Evolutionary conservation across 2,797 vertebrate genomes (phyloP), one percentile per base, ranked within the genome.

Genomic region (Paguma larvata): DNA sequence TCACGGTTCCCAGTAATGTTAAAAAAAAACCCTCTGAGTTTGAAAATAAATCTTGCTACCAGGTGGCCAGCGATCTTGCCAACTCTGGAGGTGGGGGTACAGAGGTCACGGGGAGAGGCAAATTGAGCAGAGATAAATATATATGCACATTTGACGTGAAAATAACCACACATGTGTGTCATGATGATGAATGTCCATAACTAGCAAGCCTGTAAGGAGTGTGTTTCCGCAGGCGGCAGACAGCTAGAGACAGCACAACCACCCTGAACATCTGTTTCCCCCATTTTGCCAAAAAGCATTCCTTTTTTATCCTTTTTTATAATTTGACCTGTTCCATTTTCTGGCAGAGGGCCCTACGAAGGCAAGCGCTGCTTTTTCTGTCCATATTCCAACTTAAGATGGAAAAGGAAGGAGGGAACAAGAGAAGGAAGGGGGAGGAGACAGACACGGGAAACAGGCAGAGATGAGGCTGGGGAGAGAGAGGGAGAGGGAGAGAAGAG

Each of bases 201-300:
- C 96, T 89, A 89, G 97, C 63, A 70, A n/a, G 48, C 9, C 15
- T 82, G 25, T 88, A 83, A 72, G 34, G 93, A 85, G 70, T 0
- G 5, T 27, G 4, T 80, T 97, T 67, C 96, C 95, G 65, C 56
- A 91, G 85, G 41, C 79, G 85, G 89, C 72, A 23, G 16, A 59
- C 91, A 67, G 89, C 63, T 68, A 91, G 85, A 98, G 94, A 89
- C 53, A 98, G 96, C 78, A 97, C 95, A 91, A 84, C 73, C 97
- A 34, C 92, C 92, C 93, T 4, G 48, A 97, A 99, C 98, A 98
- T 98, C 98, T 98, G 98, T 95, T 98, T 99, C 98, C 95, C 65
- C 96, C 94, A 95, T 98, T 98, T 97, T 98, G 98, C 96, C 97
- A 98, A 97, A 97, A 94, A 98, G 83, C 97, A 96, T 97, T 97